Evolutionary conservation across 2,113 vertebrate species (phyloP).

Genomic region (Serilophus lunatus): DNA sequence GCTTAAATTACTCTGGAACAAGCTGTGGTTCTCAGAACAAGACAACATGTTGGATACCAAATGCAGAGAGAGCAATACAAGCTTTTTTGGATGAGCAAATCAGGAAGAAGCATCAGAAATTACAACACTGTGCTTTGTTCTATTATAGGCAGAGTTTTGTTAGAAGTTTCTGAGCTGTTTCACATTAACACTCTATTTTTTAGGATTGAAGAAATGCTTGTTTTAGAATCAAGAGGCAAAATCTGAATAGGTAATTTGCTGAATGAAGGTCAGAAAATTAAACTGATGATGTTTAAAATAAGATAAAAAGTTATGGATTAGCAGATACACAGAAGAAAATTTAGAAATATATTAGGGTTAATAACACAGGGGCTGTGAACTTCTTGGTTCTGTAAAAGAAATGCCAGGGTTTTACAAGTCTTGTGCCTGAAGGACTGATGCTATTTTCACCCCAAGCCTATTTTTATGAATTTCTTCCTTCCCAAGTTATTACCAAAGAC

Average conservation of each 20-base stretch:
- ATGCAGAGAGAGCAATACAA: not conserved
- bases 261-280: not conserved
- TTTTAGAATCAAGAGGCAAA: not conserved
- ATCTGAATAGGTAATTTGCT: not conserved
- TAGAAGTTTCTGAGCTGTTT: not conserved
- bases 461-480: constrained; percentile 37
- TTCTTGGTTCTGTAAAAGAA: not conserved
- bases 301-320: not conserved
- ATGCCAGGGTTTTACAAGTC: not conserved
- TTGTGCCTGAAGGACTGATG: not conserved
- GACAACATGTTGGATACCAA: not conserved
- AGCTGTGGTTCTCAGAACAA: not conserved
- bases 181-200: not conserved
- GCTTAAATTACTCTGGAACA: constrained; percentile 7
- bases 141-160: not conserved
- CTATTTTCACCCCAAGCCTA: not conserved
- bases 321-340: not conserved
- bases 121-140: not conserved
- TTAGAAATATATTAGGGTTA: not conserved
- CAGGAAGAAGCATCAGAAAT: constrained; percentile 2
- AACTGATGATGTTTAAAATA: not conserved
- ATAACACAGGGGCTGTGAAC: not conserved
- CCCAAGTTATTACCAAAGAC: not conserved
- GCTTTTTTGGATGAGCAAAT: not conserved
- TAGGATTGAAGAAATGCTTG: not conserved